Base-by-base conservation (phyloP, 2,113 vertebrate species). In the Procavia capensis region DNA sequence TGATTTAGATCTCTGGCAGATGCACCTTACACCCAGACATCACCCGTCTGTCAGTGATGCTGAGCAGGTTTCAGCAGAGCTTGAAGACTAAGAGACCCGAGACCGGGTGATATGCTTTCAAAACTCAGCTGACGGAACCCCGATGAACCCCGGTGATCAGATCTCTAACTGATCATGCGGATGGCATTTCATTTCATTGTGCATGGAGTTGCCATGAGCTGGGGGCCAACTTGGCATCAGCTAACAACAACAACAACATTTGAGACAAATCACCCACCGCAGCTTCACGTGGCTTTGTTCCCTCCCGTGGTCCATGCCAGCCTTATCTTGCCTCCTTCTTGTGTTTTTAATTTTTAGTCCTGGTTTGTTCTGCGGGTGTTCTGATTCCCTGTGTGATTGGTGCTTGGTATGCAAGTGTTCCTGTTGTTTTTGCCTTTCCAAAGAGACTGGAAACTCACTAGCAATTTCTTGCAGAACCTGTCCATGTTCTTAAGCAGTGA, bases 371-470 rank as follows among this genome's bases (percentile, higher is more conserved):
- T 87, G 34, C 36, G 43, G 34, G 7, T 61, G 10, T 82, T 93
- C 66, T 61, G 57, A 84, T 9, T 61, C 76, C 76, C 54, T 76
- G 29, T 70, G 22, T 66, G 59, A 93, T 75, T 36, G 66, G 90
- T 54, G 64, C 57, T 75, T 89, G 31, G 9, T 22, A 57, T 75
- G 36, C 61, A 64, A 41, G 39, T 68, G 59, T 84, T 93, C 76
- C 86, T 90, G 63, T 91, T 34, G 20, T n/a, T 74, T 85, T 94
- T 93, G 89, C 14, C 57, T 95, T 85, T 93, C 9, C 34, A 9
- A 29, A 94, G 79, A 87, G 75, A 72, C 19, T 45, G 79, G 10
- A 76, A 89, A 61, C 84, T 95, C 70, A 50, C 91, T 80, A 91
- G 50, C 76, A 91, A 91, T 93, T 72, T 91, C 66, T 83, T 85